Evolutionary conservation across 2,888 invertebrate species (phyloP).

Genomic region (Drosophila subsilvestris): DNA sequence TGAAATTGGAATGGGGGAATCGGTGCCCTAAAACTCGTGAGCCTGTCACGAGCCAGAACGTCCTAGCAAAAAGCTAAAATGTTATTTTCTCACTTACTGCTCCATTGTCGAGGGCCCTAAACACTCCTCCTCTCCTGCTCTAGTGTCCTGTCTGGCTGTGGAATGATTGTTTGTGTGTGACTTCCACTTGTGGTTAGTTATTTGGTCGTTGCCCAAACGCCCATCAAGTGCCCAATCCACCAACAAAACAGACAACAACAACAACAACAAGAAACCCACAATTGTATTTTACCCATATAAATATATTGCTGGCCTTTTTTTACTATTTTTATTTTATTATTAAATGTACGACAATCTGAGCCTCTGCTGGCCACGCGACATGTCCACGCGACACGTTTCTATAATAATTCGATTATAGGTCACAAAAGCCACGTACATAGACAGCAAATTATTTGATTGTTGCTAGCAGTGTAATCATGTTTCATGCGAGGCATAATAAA

Average conservation of each 20-base stretch:
- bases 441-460: not conserved
- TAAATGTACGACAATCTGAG: constrained; percentile 28
- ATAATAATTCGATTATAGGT: constrained; percentile 39
- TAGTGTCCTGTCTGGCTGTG: not conserved
- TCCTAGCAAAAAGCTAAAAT: constrained; percentile 51
- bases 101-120: not conserved
- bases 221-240: constrained; percentile 49
- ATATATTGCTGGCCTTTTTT: constrained; percentile 16
- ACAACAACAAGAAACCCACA: not conserved
- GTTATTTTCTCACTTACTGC: constrained; percentile 60
- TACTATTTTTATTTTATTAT: constrained; percentile 34
- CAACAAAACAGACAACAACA: not conserved
- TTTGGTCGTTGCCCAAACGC: constrained; percentile 37
- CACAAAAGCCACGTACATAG: constrained; percentile 7
- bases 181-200: constrained; percentile 72
- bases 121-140: constrained; percentile 26
- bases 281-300: constrained; percentile 10
- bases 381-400: constrained; percentile 15
- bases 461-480: constrained; percentile 2
- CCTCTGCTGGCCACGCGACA: not conserved
- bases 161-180: constrained; percentile 37
- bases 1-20: constrained; percentile 14
- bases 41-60: constrained; percentile 21
- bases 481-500: no score
- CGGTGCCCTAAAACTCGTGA: constrained; percentile 8